phyloP scores from a whole-genome alignment of 2,113 vertebrate species.

The Athene noctua region DNA sequence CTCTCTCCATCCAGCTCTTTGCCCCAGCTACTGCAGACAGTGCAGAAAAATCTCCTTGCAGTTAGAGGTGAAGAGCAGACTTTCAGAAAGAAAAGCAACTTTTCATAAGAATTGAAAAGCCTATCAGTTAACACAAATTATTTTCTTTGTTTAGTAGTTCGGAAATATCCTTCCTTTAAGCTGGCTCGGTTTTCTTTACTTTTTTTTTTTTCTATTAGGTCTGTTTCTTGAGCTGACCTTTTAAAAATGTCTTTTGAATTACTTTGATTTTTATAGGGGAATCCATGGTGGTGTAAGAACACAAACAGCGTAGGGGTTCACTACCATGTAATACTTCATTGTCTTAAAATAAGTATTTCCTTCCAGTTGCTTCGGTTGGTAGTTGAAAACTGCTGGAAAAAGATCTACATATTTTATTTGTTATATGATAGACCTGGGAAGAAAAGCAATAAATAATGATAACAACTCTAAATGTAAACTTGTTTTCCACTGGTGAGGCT shows the following conservation, averaged over 20 bases:
- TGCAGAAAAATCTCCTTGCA: background rate
- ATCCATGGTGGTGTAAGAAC: background rate
- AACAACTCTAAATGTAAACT: background rate
- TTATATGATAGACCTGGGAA: background rate
- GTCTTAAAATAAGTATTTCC: background rate
- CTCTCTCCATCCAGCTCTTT: background rate
- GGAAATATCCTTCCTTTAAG: background rate
- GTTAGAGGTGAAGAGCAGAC: background rate
- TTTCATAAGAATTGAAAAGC: background rate
- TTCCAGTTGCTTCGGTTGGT: background rate
- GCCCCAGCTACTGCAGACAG: rapidly evolving
- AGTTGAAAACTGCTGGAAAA: background rate
- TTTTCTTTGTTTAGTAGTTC: background rate
- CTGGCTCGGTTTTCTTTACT: background rate
- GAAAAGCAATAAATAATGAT: background rate
- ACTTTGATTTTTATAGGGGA: background rate
- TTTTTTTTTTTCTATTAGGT: background rate
- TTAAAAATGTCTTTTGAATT: background rate
- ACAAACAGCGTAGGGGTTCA: background rate
- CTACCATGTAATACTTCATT: background rate
- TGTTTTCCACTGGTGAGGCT: background rate
- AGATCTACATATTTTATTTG: background rate
- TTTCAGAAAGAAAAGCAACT: background rate
- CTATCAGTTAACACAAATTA: background rate
- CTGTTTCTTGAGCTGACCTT: background rate